Percentiles rank a stretch among this genome's conserved stretches.
Evolutionary conservation across 2,113 vertebrate species (phyloP).

Genomic region (Arizona elegans): DNA sequence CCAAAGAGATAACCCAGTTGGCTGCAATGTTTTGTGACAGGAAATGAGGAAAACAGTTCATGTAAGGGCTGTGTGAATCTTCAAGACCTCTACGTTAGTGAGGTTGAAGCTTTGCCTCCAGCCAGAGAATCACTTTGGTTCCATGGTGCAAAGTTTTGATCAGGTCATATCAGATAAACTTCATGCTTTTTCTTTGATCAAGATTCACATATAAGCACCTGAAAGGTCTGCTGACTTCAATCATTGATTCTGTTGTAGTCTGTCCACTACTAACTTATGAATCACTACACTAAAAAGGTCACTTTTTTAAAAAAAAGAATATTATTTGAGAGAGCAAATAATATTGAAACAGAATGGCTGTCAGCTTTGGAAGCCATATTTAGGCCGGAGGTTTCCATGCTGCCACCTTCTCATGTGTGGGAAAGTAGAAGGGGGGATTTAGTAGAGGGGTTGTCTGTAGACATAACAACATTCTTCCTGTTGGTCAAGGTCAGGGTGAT

Average conservation of each 20-base stretch:
- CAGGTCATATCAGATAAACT: neutral
- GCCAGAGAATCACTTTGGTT: neutral
- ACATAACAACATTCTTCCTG: too few relatives aligned
- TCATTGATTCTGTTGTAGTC: neutral
- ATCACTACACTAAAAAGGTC: neutral
- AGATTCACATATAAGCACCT: neutral
- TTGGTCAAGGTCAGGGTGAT: too few relatives aligned
- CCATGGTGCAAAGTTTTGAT: neutral
- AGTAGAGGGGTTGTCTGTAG: too few relatives aligned
- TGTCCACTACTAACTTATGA: neutral
- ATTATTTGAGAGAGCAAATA: neutral
- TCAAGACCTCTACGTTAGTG: neutral
- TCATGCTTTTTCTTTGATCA: neutral
- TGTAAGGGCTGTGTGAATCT: neutral
- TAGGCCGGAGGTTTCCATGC: too few relatives aligned
- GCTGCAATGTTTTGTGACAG: neutral
- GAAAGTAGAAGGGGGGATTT: too few relatives aligned
- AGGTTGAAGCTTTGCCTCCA: neutral
- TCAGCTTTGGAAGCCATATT: too few relatives aligned
- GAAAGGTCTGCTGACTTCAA: neutral
- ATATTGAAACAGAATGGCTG: neutral
- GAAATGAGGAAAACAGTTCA: neutral
- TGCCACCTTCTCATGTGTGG: too few relatives aligned
- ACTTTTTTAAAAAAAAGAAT: too few relatives aligned
- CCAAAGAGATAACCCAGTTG: neutral